These are phyloP conservation scores for Acanthopagrus latus DNA, from an alignment of 2,797 vertebrate genomes.

Conservation along the genomic window DNA sequence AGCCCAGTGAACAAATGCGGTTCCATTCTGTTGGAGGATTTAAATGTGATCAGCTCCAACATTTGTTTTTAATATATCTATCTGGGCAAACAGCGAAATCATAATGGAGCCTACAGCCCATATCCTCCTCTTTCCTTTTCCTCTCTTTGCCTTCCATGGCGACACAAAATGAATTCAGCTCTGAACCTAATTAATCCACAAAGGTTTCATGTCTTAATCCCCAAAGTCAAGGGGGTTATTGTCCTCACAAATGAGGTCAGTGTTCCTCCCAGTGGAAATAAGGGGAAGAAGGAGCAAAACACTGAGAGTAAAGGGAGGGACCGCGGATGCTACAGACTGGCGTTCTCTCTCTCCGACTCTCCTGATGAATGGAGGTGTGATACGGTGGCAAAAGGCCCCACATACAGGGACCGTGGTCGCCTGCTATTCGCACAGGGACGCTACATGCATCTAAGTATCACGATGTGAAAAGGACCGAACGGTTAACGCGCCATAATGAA, in stretches of 20 bases:
- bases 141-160: slow-evolving; percentile 81
- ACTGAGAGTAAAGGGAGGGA: slow-evolving; percentile 68
- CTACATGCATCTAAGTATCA: slow-evolving; percentile 30
- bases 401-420: slow-evolving; percentile 54
- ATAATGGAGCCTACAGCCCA: slow-evolving; percentile 77
- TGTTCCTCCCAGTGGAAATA: slow-evolving; percentile 89
- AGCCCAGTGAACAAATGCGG: slow-evolving; percentile 51
- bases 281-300: slow-evolving; percentile 82
- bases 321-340: slow-evolving; percentile 53
- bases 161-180: slow-evolving; percentile 89
- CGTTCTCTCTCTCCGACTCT: slow-evolving; percentile 66
- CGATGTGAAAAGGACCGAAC: slow-evolving; percentile 43
- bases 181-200: slow-evolving; percentile 91
- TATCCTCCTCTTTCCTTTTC: slow-evolving; percentile 71
- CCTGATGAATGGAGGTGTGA: slow-evolving; percentile 71
- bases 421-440: slow-evolving; percentile 37
- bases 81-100: slow-evolving; percentile 74
- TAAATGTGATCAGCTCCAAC: slow-evolving; percentile 69
- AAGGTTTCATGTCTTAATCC: slow-evolving; percentile 93
- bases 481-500: slow-evolving; percentile 45
- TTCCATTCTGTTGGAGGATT: slow-evolving; percentile 63
- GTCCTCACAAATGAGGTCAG: slow-evolving; percentile 92
- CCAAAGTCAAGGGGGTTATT: slow-evolving; percentile 92
- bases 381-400: slow-evolving; percentile 65
- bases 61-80: slow-evolving; percentile 74